Conservation (phyloP, 1,140 invertebrate species). For the Cephus cinctus region DNA sequence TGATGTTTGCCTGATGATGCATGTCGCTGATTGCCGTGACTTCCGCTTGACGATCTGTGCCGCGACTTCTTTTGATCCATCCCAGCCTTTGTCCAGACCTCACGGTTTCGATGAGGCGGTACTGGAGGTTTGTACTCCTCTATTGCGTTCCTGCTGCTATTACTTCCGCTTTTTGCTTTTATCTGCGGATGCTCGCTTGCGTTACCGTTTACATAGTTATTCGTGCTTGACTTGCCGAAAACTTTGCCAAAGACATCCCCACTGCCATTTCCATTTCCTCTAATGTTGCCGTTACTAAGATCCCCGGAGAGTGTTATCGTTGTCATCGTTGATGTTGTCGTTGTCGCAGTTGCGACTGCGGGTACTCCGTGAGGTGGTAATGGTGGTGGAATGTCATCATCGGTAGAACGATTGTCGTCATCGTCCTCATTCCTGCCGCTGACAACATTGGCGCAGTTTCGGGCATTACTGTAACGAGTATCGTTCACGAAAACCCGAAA, state of each 20-base stretch:
- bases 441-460: no score
- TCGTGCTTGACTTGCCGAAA: slow-evolving; percentile 20
- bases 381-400: slow-evolving; percentile 55
- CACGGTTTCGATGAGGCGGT: slow-evolving; percentile 78
- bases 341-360: slow-evolving; percentile 20
- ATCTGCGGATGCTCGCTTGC: no score
- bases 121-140: slow-evolving; percentile 81
- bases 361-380: slow-evolving; percentile 57
- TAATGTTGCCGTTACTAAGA: slow-evolving; percentile 50
- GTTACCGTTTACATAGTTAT: slow-evolving; percentile 1
- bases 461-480: no score
- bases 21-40: slow-evolving; percentile 31
- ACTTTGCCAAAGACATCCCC: slow-evolving; percentile 20
- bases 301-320: slow-evolving; percentile 37
- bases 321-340: slow-evolving; percentile 12
- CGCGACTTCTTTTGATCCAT: slow-evolving; percentile 46
- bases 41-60: slow-evolving; percentile 49
- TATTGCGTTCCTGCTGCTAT: slow-evolving; percentile 45
- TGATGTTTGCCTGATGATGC: slow-evolving; percentile 21
- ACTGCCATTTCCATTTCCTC: no score
- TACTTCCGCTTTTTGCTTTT: no score
- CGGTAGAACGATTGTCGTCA: no score
- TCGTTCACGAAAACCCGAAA: neutral
- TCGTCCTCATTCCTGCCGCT: no score
- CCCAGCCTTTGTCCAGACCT: slow-evolving; percentile 47